phyloP scores from a whole-genome alignment of 2,888 invertebrate species.

The Sthenelais limicola region DNA sequence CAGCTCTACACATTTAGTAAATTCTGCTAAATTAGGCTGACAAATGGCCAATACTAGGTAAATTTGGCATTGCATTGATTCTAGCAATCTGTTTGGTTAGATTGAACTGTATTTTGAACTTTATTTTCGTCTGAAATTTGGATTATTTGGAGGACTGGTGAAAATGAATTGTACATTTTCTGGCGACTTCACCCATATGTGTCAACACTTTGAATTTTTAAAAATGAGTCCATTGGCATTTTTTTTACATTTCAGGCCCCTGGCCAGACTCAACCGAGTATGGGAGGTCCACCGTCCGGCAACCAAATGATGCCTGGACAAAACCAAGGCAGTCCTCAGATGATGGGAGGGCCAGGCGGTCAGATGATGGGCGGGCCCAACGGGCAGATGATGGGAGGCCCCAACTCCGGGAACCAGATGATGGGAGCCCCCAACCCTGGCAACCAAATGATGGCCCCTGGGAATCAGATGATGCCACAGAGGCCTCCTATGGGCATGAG shows the following conservation, averaged over 20 bases:
- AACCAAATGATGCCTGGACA: constrained; percentile 8
- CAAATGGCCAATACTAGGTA: too few species aligned
- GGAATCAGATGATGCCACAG: constrained; percentile 19
- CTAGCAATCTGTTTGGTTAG: too few species aligned
- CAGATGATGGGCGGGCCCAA: constrained; percentile 21
- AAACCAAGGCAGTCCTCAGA: constrained; percentile 1
- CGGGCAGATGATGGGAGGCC: constrained; percentile 16
- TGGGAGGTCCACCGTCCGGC: constrained; percentile 11
- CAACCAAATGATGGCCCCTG: constrained; percentile 17
- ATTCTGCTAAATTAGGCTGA: too few species aligned
- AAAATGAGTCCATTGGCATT: not conserved
- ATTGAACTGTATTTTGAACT: too few species aligned
- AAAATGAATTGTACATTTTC: too few species aligned
- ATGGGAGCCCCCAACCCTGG: constrained; percentile 20
- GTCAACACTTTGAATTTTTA: not conserved
- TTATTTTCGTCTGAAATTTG: too few species aligned
- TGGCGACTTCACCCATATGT: too few species aligned
- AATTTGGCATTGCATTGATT: too few species aligned
- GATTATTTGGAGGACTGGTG: too few species aligned
- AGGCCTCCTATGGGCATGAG: not conserved
- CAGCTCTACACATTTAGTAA: too few species aligned
- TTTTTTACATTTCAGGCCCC: too few species aligned
- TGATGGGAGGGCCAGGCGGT: constrained; percentile 5
- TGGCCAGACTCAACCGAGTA: constrained; percentile 18
- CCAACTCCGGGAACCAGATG: not conserved